phyloP scores from a whole-genome alignment of 2,113 vertebrate species.

The Hyla sarda region DNA sequence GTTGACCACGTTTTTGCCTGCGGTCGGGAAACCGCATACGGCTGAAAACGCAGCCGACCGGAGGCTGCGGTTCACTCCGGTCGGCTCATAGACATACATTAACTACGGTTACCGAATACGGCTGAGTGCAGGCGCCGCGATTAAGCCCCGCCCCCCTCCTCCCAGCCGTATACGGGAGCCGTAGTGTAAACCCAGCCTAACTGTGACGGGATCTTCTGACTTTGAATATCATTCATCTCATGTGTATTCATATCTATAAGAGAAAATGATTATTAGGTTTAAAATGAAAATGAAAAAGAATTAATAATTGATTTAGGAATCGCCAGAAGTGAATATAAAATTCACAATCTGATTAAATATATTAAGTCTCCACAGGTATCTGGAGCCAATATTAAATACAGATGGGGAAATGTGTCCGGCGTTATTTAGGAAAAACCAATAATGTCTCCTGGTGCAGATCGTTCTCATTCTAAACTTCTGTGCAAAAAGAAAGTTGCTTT shows the following conservation, averaged over 20 bases:
- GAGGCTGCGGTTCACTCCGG: too few relatives aligned
- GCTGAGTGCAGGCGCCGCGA: too few relatives aligned
- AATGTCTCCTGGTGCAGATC: neutral
- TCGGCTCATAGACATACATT: too few relatives aligned
- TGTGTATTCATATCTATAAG: slow-evolving; percentile 62
- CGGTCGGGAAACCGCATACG: too few relatives aligned
- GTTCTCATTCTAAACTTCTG: neutral
- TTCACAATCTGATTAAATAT: slow-evolving; percentile 56
- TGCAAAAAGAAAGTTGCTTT: neutral
- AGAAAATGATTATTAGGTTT: slow-evolving; percentile 62
- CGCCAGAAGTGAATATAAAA: slow-evolving; percentile 57
- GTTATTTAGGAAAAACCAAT: slow-evolving; percentile 11
- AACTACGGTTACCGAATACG: too few relatives aligned
- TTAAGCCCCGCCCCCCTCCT: too few relatives aligned
- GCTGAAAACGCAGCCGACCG: too few relatives aligned
- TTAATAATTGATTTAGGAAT: slow-evolving; percentile 68
- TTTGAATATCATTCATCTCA: slow-evolving; percentile 53
- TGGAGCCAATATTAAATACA: slow-evolving; percentile 38
- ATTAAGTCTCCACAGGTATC: slow-evolving; percentile 48
- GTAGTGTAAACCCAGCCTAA: too few relatives aligned
- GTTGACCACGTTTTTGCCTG: too few relatives aligned
- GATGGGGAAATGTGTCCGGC: neutral
- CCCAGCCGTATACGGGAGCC: too few relatives aligned
- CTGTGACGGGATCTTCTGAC: neutral
- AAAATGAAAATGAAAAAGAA: slow-evolving; percentile 62